These are phyloP conservation scores for Argyresthia goedartella DNA, from an alignment of 2,888 invertebrate genomes.

Conservation along the genomic window DNA sequence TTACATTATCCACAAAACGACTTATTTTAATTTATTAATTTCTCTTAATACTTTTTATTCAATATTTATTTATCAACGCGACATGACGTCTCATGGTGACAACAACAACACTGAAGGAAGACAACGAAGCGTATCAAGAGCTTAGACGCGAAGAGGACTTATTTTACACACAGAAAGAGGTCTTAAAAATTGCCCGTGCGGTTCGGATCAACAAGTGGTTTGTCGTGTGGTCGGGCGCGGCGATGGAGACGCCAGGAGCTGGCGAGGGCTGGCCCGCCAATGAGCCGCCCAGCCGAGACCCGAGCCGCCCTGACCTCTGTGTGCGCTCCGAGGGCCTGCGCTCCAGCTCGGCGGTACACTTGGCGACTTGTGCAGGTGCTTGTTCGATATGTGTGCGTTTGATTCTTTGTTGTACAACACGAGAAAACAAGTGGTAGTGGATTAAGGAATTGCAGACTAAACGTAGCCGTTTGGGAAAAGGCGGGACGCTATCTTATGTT, in stretches of 20 bases:
- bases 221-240: slow-evolving; percentile 44
- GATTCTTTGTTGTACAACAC: slow-evolving; percentile 17
- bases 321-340: slow-evolving; percentile 3
- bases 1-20: slow-evolving; percentile 34
- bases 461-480: too few species aligned
- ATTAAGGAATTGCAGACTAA: too few species aligned
- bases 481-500: too few species aligned
- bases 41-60: too few species aligned
- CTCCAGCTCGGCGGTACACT: slow-evolving; percentile 8
- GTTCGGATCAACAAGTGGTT: slow-evolving; percentile 59
- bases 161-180: too few species aligned
- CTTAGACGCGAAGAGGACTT: too few species aligned
- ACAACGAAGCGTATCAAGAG: slow-evolving; percentile 33
- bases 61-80: background rate
- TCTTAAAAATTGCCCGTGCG: background rate
- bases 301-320: slow-evolving; percentile 12
- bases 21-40: too few species aligned
- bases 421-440: too few species aligned
- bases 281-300: slow-evolving; percentile 35
- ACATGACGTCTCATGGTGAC: slow-evolving; percentile 28
- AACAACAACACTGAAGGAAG: slow-evolving; percentile 54
- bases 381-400: slow-evolving; percentile 14
- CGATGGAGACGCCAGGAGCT: slow-evolving; percentile 42
- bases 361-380: slow-evolving; percentile 14
- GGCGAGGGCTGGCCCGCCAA: slow-evolving; percentile 64